Evolutionary conservation across 1,140 invertebrate species (phyloP).

Genomic region (Polyergus mexicanus): DNA sequence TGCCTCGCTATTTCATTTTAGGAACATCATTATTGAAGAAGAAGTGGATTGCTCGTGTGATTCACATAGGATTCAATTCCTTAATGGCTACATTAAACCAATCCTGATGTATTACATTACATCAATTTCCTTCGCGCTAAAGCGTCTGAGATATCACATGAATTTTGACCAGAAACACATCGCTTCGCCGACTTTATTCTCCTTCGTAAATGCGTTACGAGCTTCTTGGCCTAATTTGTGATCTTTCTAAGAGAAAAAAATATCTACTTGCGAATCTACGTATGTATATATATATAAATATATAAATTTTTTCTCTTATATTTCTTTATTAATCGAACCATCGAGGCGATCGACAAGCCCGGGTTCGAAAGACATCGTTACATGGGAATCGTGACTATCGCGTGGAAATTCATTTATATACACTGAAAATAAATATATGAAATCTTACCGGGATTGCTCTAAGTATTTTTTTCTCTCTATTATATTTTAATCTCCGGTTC

Average conservation of each 20-base stretch:
- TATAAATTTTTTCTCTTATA: conserved; percentile 15
- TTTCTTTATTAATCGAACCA: conserved; percentile 62
- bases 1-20: not conserved
- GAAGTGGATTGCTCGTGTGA: conserved; percentile 4
- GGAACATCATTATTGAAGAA: not conserved
- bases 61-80: not conserved
- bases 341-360: not conserved
- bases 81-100: not conserved
- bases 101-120: not conserved
- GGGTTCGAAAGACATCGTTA: conserved; percentile 43
- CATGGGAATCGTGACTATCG: conserved; percentile 59
- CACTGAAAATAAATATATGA: conserved; percentile 71
- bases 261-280: conserved; percentile 14
- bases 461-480: not conserved
- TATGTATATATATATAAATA: not conserved
- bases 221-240: not conserved
- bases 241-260: not conserved
- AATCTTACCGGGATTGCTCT: conserved; percentile 45
- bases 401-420: conserved; percentile 58
- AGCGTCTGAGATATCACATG: not conserved
- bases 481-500: conserved; percentile 25
- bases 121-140: not conserved
- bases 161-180: conserved; percentile 7
- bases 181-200: not conserved
- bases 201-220: conserved; percentile 1